A percentile compares a stretch with the other conserved stretches of the same genome.
Evolutionary conservation across 1,140 invertebrate species (phyloP).

Genomic region (Arctopsyche grandis): DNA sequence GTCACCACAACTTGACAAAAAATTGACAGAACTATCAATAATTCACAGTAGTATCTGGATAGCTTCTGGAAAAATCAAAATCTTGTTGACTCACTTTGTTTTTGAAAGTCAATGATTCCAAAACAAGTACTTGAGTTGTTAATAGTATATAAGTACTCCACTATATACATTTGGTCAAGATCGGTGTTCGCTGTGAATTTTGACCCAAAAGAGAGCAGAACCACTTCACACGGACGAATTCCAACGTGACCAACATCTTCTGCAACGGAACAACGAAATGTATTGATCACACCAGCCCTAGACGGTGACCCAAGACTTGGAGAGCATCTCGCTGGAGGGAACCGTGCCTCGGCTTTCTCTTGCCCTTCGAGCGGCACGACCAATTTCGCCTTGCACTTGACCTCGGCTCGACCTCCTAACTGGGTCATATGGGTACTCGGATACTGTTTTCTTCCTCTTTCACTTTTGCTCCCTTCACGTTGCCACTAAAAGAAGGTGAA

Average conservation of each 20-base stretch:
- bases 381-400: constrained; percentile 33
- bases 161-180: too few species aligned
- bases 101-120: too few species aligned
- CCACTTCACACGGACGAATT: not conserved
- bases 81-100: too few species aligned
- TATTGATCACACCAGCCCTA: not conserved
- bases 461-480: not conserved
- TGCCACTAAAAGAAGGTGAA: not conserved
- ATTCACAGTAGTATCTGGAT: too few species aligned
- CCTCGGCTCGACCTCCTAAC: constrained; percentile 1
- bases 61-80: too few species aligned
- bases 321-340: not conserved
- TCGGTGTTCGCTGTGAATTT: too few species aligned
- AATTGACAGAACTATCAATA: too few species aligned
- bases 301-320: not conserved
- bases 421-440: not conserved
- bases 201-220: too few species aligned
- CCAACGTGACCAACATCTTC: not conserved
- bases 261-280: not conserved
- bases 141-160: too few species aligned
- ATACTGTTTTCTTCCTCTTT: not conserved
- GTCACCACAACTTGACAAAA: too few species aligned
- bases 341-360: constrained; percentile 37
- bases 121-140: too few species aligned
- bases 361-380: constrained; percentile 7